Evolutionary conservation across 2,888 invertebrate species (phyloP).

Genomic region (Dolichopus griseipennis): DNA sequence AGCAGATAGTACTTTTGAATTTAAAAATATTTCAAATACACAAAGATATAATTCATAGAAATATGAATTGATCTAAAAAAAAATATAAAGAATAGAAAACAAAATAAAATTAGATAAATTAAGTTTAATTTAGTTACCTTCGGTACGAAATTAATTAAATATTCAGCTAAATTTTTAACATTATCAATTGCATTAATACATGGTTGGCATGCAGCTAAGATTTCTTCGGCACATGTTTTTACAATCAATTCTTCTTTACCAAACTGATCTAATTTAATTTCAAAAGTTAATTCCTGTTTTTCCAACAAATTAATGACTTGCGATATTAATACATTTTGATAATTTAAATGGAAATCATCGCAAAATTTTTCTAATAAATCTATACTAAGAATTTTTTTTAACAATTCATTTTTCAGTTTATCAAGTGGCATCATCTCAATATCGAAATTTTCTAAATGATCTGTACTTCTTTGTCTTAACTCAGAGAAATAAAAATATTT

Average conservation of each 20-base stretch:
- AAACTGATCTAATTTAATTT: constrained; percentile 35
- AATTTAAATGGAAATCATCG: constrained; percentile 39
- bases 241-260: constrained; percentile 39
- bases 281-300: constrained; percentile 35
- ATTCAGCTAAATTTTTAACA: constrained; percentile 32
- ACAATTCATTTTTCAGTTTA: constrained; percentile 35
- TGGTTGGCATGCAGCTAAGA: constrained; percentile 34
- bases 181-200: constrained; percentile 40
- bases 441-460: constrained; percentile 35
- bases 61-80: constrained; percentile 38
- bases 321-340: constrained; percentile 37
- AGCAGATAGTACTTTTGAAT: constrained; percentile 32
- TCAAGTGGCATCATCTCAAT: constrained; percentile 37
- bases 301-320: constrained; percentile 27
- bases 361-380: constrained; percentile 37
- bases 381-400: constrained; percentile 37
- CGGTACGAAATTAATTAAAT: constrained; percentile 33
- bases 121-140: constrained; percentile 27
- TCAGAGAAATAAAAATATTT: constrained; percentile 41
- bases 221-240: constrained; percentile 32
- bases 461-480: constrained; percentile 37
- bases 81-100: no score
- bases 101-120: neutral
- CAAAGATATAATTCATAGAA: constrained; percentile 42
- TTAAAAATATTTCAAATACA: constrained; percentile 38